phyloP scores from a whole-genome alignment of 1,140 invertebrate species.

The Teleopsis dalmanni region DNA sequence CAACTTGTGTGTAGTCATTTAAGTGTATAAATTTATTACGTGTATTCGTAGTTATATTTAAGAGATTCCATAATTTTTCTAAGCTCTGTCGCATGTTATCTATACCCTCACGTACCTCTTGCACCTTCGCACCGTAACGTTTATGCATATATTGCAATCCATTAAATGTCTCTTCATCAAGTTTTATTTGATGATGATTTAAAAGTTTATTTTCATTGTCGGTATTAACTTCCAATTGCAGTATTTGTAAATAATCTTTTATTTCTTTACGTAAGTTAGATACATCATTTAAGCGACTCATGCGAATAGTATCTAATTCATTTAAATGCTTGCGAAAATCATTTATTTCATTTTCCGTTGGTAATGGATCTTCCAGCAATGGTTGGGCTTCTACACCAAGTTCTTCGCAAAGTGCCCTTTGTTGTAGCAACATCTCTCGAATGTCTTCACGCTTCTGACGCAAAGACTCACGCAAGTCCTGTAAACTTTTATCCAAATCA shows the following conservation, averaged over 20 bases:
- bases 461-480: constrained; percentile 21
- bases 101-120: constrained; percentile 38
- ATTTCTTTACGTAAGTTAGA: constrained; percentile 20
- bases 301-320: constrained; percentile 11
- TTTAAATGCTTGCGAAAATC: constrained; percentile 21
- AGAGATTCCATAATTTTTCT: constrained; percentile 51
- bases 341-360: constrained; percentile 20
- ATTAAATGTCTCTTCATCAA: constrained; percentile 21
- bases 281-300: constrained; percentile 18
- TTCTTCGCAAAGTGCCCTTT: constrained; percentile 28
- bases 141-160: constrained; percentile 9
- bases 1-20: constrained; percentile 46
- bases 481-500: constrained; percentile 22
- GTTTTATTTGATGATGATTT: constrained; percentile 22
- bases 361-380: constrained; percentile 24
- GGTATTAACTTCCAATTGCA: constrained; percentile 15
- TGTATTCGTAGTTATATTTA: constrained; percentile 48
- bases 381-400: constrained; percentile 21
- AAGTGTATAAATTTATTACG: constrained; percentile 48
- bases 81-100: constrained; percentile 47
- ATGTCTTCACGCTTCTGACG: constrained; percentile 20
- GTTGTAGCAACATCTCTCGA: constrained; percentile 23
- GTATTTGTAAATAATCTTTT: constrained; percentile 19
- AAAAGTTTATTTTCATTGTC: constrained; percentile 18
- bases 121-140: constrained; percentile 19